Evolutionary conservation across 2,113 vertebrate genomes (phyloP), one percentile per base, ranked within the genome.

Genomic region (Mustela nigripes): DNA sequence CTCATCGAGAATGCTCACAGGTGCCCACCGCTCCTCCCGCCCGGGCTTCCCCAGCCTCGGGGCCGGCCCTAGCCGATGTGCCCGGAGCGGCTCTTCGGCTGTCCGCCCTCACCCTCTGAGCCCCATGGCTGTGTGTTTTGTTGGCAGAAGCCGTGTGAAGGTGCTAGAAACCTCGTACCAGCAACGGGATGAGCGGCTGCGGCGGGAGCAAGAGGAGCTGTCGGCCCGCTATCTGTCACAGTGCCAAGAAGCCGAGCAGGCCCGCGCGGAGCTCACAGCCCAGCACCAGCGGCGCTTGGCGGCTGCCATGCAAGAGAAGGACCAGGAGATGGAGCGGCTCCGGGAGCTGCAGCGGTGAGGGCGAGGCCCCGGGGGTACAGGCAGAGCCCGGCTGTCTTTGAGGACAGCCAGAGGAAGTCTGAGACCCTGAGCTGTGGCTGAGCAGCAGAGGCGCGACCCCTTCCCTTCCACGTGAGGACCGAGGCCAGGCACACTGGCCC

Each of bases 291-390:
- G 98, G 79, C 99, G 97, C 39, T 94, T 99, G 97, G 98, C 98
- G 0, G 16, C 94, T 24, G 98, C 99, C 14, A 98, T 98, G 60
- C 99, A 99, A 95, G 99, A 99, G 89, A 98, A 98, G 58, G 97
- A 97, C 24, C 99, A 99, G 7, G 99, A 99, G 95, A 97, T 99
- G 96, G 99, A 99, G 97, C 97, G 99, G 87, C 99, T 99, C 50
- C 87, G 97, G 79, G 99, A 99, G 21, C 99, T 99, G 39, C 99
- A 99, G 98, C 99, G 99, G 99, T 99, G 97, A 98, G 76, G 33
- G 39, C 15, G 0, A 0, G 6, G 7, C 65, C 5, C 12, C 0
- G 22, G 21, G 1, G 0, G 0, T 1, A 1, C 0, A 21, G 76
- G 33, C 28, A 9, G 65, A 21, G 53, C 4, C 45, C 0, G 11